Conservation (phyloP, 2,113 vertebrate genomes). For the Podiceps cristatus region DNA sequence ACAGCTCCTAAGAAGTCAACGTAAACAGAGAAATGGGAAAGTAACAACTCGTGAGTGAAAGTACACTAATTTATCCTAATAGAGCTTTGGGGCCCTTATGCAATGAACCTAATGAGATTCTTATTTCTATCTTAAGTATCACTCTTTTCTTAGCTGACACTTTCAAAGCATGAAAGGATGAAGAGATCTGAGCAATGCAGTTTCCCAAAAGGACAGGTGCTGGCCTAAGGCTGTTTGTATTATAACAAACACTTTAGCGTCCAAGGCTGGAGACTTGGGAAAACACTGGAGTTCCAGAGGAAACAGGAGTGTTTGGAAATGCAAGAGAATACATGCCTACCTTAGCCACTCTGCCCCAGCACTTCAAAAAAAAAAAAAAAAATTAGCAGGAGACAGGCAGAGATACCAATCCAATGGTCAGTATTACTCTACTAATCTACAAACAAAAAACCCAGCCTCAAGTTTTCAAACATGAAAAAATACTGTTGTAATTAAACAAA, state of each 20-base stretch:
- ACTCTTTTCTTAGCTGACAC: not conserved
- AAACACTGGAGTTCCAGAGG: not conserved
- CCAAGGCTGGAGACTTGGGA: not conserved
- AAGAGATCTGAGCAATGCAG: not conserved
- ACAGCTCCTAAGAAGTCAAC: not conserved
- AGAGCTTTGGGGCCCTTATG: not conserved
- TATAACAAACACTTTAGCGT: not conserved
- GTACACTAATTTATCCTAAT: too few species aligned
- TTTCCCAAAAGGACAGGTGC: not conserved
- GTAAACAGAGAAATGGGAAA: not conserved
- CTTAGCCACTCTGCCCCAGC: too few species aligned
- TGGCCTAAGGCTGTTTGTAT: not conserved
- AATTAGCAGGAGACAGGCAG: not conserved
- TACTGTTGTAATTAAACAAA: not conserved
- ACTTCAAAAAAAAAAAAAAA: not conserved
- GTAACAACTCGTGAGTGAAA: not conserved
- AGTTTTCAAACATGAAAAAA: not conserved
- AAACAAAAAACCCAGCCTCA: not conserved
- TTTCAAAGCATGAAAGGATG: not conserved
- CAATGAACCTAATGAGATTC: not conserved
- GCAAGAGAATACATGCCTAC: not conserved
- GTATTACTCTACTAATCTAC: not conserved
- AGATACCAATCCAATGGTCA: not conserved
- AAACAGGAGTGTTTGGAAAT: not conserved
- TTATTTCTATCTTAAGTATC: not conserved